These are phyloP conservation scores for Carassius gibelio DNA, from an alignment of 2,113 vertebrate species.

Conservation along the genomic window DNA sequence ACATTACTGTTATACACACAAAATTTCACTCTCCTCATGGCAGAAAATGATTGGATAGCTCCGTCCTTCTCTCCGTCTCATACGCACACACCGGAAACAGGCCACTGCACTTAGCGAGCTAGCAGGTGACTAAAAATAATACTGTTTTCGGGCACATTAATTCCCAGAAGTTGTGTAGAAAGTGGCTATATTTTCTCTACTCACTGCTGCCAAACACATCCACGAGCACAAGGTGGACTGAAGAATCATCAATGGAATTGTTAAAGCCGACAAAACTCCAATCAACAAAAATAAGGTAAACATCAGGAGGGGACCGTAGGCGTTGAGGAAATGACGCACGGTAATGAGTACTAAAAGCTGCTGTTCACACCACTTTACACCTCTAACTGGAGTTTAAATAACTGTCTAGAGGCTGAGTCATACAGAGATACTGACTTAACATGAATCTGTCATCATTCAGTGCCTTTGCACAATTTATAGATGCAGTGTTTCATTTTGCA, in stretches of 20 bases:
- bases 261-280: neutral
- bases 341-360: constrained; percentile 8
- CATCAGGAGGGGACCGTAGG: neutral
- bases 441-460: neutral
- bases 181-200: constrained; percentile 1
- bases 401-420: constrained; percentile 44
- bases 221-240: neutral
- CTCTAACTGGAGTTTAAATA: constrained; percentile 30
- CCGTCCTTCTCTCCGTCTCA: constrained; percentile 1
- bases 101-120: constrained; percentile 3
- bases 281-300: neutral
- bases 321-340: constrained; percentile 16
- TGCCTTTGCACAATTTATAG: neutral
- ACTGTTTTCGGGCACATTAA: neutral
- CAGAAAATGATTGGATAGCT: neutral
- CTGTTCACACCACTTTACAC: constrained; percentile 34
- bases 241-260: neutral
- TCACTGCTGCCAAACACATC: neutral
- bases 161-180: constrained; percentile 19
- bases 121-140: constrained; percentile 50
- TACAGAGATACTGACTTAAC: neutral
- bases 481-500: neutral
- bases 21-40: neutral
- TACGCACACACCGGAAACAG: constrained; percentile 31
- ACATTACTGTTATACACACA: no score